phyloP scores from a whole-genome alignment of 1,140 invertebrate genomes.

The Anoplophora glabripennis region DNA sequence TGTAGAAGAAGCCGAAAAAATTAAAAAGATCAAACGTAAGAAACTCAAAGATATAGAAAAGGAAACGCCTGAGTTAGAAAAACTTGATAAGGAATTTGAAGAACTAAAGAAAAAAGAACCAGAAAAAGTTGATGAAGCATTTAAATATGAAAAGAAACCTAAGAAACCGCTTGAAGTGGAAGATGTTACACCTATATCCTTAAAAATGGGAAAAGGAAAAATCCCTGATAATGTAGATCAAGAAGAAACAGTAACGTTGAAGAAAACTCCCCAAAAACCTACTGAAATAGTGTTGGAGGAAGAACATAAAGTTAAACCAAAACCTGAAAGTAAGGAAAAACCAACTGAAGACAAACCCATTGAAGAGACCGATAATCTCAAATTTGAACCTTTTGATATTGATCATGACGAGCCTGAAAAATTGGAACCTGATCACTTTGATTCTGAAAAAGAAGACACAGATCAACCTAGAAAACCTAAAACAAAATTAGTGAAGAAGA shows the following conservation, averaged over 20 bases:
- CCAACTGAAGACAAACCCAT: conserved; percentile 42
- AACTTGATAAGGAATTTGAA: conserved; percentile 53
- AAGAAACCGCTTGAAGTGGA: conserved; percentile 36
- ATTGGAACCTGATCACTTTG: conserved; percentile 14
- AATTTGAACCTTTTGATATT: conserved; percentile 49
- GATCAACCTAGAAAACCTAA: conserved; percentile 45
- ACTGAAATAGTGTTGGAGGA: conserved; percentile 33
- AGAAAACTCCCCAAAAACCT: conserved; percentile 38
- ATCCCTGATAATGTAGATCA: conserved; percentile 48
- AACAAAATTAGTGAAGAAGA: conserved; percentile 34
- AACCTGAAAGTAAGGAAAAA: conserved; percentile 58
- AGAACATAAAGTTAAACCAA: conserved; percentile 39
- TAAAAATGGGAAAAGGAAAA: conserved; percentile 54
- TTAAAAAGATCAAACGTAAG: conserved; percentile 53
- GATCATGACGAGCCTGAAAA: conserved; percentile 51
- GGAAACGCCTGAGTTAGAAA: conserved; percentile 58
- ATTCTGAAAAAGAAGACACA: conserved; percentile 7
- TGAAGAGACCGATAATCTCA: conserved; percentile 43
- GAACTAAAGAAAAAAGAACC: conserved; percentile 51
- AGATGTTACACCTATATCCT: conserved; percentile 40
- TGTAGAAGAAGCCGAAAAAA: conserved; percentile 64
- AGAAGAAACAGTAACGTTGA: conserved; percentile 50
- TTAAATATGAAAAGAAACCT: conserved; percentile 26
- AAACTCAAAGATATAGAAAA: conserved; percentile 56
- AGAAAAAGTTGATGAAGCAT: conserved; percentile 48